Base-by-base conservation (phyloP, 2,888 invertebrate genomes). In the Campoletis raptor region DNA sequence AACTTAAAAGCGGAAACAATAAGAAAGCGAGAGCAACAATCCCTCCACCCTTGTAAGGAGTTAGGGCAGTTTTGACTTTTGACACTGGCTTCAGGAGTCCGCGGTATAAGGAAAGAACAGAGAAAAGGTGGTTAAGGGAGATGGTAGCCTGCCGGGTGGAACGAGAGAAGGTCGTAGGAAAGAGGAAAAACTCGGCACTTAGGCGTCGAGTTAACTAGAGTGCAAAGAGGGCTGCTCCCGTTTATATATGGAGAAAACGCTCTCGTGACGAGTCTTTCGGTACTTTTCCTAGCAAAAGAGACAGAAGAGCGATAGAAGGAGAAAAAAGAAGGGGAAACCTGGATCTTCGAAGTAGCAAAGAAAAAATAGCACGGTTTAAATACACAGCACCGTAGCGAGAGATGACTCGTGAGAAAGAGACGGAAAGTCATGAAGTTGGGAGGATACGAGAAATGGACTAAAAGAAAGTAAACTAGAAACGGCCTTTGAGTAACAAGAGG, bases 181-280 rank as follows among this genome's bases (percentile, higher is more conserved):
- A 81, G 87, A 79, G 73, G 83, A 88, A 90, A 90, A 89, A 86
- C 81, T 74, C 70, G 82, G 88, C 86, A 85, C 88, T 90, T 89
- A 87, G 87, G n/a, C 42, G 61, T 57, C 72, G 83, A 90, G 89
- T 89, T 89, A 88, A 89, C 87, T 88, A 87, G 88, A 90, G 88
- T 88, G 86, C 88, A 88, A 86, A 77, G 81, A 82, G 42, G 30
- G 52, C 66, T 37, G 37, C 54, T 37, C 36, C n/a, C 89, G 87
- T 88, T 91, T 90, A 90, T 89, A 86, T 87, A 90, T 90, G 88
- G 88, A 85, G 87, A 85, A 89, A 89, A 90, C 86, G 87, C 74
- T 85, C 70, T 72, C 40, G 64, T 77, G 85, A 85, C 76, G 83
- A 81, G 77, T 83, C 57, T 70, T 21, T 15, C 69, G 48, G 8